Base-by-base conservation (phyloP, 2,888 invertebrate genomes). In the Diarsia dahlii region DNA sequence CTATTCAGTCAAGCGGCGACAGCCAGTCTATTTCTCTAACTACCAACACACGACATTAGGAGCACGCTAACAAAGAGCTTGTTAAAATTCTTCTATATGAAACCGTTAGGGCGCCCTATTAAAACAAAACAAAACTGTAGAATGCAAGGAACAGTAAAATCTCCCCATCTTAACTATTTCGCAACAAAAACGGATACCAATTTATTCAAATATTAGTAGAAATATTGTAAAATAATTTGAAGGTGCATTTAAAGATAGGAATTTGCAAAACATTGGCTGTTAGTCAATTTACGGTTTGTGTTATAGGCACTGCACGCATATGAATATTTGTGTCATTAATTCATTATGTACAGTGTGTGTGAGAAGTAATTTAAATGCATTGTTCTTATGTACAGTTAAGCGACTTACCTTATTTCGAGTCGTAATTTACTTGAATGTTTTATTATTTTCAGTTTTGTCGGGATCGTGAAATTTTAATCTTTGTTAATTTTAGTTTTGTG, bases 41-140 rank as follows among this genome's bases (percentile, higher is more conserved):
- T 84, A 84, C 81, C 82, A 82, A 82, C 88, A 87, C 80, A 83
- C 87, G 90, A 90, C 90, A 88, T 92, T 84, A 88, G 91, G 89
- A 85, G 76, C 84, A 84, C 84, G 87, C 90, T 90, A 93, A 94
- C 95, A 95, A 95, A 94, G 93, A 88, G 92, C 95, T 96, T 95
- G 95, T 96, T 96, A 96, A 95, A 93, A 95, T 96, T 95, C 95
- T 93, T 93, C 90, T 86, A 91, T 89, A 88, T 80, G 78, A 85
- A 87, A 89, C 91, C 90, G 91, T 90, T 92, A 89, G 88, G 87
- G 83, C 82, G 86, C 86, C 93, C 90, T 92, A 93, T 94, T 94
- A 93, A 92, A 94, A 90, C 89, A 89, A 91, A 94, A 93, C 93
- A 92, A 94, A 93, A 93, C 90, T 82, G 46, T 70, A 66, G 80